Evolutionary conservation across 2,113 vertebrate species (phyloP).

Genomic region (Apteryx mantelli): DNA sequence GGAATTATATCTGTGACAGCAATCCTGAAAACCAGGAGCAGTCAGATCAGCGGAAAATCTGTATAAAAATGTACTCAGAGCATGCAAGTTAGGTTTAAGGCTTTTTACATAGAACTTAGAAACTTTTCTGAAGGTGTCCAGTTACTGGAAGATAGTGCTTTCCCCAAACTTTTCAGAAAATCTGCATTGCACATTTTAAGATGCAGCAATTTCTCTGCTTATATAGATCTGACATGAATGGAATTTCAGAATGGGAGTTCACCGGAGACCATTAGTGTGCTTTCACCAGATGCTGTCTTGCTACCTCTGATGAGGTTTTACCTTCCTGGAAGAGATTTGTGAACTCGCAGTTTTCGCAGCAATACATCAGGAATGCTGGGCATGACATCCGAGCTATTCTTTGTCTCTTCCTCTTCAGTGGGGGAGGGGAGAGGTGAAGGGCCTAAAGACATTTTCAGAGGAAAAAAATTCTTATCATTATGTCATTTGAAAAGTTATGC

Average conservation of each 20-base stretch:
- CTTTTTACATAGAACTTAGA: neutral
- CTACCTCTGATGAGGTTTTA: conserved; percentile 59
- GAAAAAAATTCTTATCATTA: neutral
- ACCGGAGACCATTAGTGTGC: neutral
- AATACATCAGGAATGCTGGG: conserved; percentile 94
- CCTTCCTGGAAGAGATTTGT: conserved; percentile 90
- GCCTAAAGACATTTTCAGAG: conserved; percentile 72
- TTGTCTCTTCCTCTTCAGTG: conserved; percentile 81
- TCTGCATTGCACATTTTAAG: neutral
- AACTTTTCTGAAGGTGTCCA: neutral
- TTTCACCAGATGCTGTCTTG: neutral
- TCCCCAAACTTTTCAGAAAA: neutral
- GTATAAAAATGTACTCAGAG: neutral
- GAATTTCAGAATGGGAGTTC: neutral
- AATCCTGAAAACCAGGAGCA: neutral
- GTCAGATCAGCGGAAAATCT: neutral
- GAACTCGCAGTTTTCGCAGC: conserved; percentile 92
- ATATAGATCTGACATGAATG: neutral
- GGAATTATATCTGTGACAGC: neutral
- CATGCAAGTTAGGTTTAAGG: neutral
- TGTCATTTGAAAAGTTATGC: neutral
- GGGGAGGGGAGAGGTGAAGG: conserved; percentile 70
- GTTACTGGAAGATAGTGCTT: neutral
- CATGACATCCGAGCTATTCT: conserved; percentile 87
- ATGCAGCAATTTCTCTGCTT: neutral